Base-by-base conservation (phyloP, 1,140 invertebrate species). In the Lasioglossum albipes region DNA sequence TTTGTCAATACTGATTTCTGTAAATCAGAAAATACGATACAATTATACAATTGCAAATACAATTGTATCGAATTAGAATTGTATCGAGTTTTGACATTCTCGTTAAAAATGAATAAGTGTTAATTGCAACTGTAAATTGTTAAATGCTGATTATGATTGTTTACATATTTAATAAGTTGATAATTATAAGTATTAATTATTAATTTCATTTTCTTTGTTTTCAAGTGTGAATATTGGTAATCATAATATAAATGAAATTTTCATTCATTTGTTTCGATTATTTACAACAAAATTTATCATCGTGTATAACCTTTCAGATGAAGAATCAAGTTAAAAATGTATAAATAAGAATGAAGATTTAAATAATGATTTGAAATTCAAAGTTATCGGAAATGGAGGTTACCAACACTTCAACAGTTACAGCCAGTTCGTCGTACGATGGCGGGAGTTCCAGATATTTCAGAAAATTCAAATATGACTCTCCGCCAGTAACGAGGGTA, bases 391-490 rank as follows among this genome's bases (percentile, higher is more conserved):
- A 71, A 67, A 57, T 12, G 10, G 45, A 84, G 16, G 81, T 83
- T 12, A 86, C 84, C 36, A 36, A 36, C 3, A 85, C 85, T 81
- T 84, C 84, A 89, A 61, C 81, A 81, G 77, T 36, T 36, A 3
- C 36, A 36, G 36, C 36, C 52, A 70, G 79, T 12, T 82, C 84
- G 5, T 64, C 83, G 7, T 75, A 84, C 54, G 85, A 90, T 64
- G 69, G 70, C 10, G 79, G 81, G 7, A 79, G 70, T 59, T 69
- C 83, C 13, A 86, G 68, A 54, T 91, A 92, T 79, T 93, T 93
- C 71, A 88, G 92, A 42, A 87, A 89, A 52, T 93, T 91, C 67
- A 82, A 91, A 80, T 90, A 91, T 84, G 89, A 92, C 73, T 81
- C 87, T 13, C 66, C 92, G 71, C 91, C 90, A 0, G 88, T 89